Evolutionary conservation across 1,140 invertebrate species (phyloP), one percentile per base, ranked within the genome.

Genomic region (Drosophila parvula): DNA sequence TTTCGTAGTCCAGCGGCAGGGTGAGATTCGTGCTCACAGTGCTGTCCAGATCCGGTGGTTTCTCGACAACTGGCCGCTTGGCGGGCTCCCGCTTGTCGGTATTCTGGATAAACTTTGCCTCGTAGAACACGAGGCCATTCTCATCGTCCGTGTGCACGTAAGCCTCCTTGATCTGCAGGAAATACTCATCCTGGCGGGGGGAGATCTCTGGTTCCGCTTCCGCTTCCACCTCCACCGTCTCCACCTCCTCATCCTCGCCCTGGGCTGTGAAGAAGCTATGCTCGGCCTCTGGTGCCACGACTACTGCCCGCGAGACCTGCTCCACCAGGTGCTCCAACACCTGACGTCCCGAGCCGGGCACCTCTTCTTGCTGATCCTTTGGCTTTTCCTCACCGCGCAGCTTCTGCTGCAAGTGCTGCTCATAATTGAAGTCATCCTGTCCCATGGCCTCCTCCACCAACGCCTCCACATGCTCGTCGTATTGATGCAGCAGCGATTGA

Each of bases 81-180:
- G 30, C 12, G 0, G 34, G 11, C 40, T 28, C 12, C 5, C 44
- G 50, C 4, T 53, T 61, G 0, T 41, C 61, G 3, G 43, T 50
- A 28, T 81, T 90, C 43, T 83, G 89, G 4, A 81, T 47, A 12
- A 95, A 88, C 81, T 95, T 93, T 50, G 94, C 95, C 91, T 97
- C 96, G 74, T 95, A 94, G 27, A 97, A 93, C 44, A 94, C 93
- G 2, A 96, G 92, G 44, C 95, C 95, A 76, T 96, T 94, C 56
- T 96, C 95, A 62, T 92, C 92, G 91, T 97, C 96, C 45, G 95
- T 94, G 90, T 96, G 96, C 55, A 95, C 95, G 77, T 96, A 97
- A 63, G 96, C 95, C 88, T 96, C 96, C 18, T 95, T 94, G 77
- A 92, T 84, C 58, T 92, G 91, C 57, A 91, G 59, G 45, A 86